These are phyloP conservation scores for Acronicta psi DNA, from an alignment of 2,888 invertebrate genomes.

Conservation along the genomic window DNA sequence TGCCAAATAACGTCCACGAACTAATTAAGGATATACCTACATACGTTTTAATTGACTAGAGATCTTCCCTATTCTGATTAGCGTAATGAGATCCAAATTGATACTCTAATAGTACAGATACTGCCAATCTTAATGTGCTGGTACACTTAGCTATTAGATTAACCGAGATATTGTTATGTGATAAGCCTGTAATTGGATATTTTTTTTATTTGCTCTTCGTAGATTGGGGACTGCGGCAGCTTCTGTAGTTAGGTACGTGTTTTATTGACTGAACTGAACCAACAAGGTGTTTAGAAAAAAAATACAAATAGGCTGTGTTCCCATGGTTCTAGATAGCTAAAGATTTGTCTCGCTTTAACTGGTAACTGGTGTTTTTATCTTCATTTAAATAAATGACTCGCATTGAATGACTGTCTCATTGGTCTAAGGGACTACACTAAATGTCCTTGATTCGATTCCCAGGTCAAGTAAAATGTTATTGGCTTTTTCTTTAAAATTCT, in stretches of 20 bases:
- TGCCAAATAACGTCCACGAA: constrained; percentile 8
- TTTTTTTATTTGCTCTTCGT: constrained; percentile 41
- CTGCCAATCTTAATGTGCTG: constrained; percentile 34
- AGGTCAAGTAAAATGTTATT: too few relatives aligned
- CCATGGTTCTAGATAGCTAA: too few relatives aligned
- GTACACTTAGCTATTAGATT: constrained; percentile 32
- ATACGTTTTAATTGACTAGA: constrained; percentile 52
- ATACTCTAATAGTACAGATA: constrained; percentile 56
- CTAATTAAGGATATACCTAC: constrained; percentile 23
- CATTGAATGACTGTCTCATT: too few relatives aligned
- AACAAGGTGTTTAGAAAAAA: not conserved
- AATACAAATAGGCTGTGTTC: too few relatives aligned
- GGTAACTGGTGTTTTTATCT: too few relatives aligned
- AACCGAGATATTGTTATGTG: constrained; percentile 53
- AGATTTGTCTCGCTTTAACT: too few relatives aligned
- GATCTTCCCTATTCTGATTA: constrained; percentile 58
- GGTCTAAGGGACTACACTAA: too few relatives aligned
- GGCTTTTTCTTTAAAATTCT: too few relatives aligned
- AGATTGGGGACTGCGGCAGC: constrained; percentile 3
- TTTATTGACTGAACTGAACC: not conserved
- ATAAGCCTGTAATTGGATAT: constrained; percentile 54
- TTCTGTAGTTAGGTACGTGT: not conserved
- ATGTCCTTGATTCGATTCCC: too few relatives aligned
- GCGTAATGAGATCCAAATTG: constrained; percentile 66
- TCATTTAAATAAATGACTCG: too few relatives aligned